Evolutionary conservation across 2,797 vertebrate genomes (phyloP).

Genomic region (Antrozous pallidus): DNA sequence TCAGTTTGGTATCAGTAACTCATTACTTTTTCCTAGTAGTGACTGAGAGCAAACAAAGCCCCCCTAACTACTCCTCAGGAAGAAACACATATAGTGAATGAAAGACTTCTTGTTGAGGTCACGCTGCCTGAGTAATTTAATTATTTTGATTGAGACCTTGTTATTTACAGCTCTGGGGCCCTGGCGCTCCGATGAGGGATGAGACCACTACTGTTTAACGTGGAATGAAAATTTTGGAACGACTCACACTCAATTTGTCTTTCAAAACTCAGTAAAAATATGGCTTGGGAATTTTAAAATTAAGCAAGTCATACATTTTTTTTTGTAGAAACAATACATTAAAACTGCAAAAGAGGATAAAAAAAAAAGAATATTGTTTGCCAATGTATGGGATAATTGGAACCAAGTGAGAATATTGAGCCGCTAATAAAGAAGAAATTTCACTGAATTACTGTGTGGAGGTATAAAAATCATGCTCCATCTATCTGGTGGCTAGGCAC

Average conservation of each 20-base stretch:
- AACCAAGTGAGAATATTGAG: neutral
- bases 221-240: neutral
- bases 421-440: neutral
- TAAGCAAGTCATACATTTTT: constrained; percentile 36
- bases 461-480: neutral
- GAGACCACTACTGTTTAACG: neutral
- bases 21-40: neutral
- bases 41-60: constrained; percentile 4
- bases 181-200: neutral
- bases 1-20: neutral
- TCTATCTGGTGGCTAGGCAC: neutral
- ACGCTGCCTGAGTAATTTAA: constrained; percentile 30
- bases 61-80: neutral
- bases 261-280: constrained; percentile 46
- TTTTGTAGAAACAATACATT: constrained; percentile 29
- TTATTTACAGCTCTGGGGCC: neutral
- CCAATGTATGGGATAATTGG: neutral
- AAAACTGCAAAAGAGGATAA: neutral
- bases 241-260: neutral
- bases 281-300: constrained; percentile 22
- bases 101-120: constrained; percentile 30
- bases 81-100: constrained; percentile 8
- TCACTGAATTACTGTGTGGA: neutral
- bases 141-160: constrained; percentile 5
- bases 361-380: neutral